phyloP scores from a whole-genome alignment of 2,113 vertebrate genomes.

The mouse (Mus musculus) region GRCm39 chr7:25426501-25427000 shows the following conservation, averaged over 20 bases:
- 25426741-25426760: no score
- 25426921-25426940: neutral
- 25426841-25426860: neutral
- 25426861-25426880: neutral
- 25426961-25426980: neutral
- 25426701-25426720: no score
- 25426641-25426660: no score
- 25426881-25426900: no score
- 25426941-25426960: neutral
- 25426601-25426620: no score
- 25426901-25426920: neutral
- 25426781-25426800: neutral
- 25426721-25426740: no score
- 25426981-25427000: neutral
- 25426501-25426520: neutral
- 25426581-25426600: no score
- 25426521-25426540: neutral
- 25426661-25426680: no score
- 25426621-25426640: no score
- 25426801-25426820: neutral
- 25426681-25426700: no score
- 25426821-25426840: neutral
- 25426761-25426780: no score
- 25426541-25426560: neutral
- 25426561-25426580: neutral